phyloP scores from a whole-genome alignment of 2,888 invertebrate genomes.

The Trilocha varians region DNA sequence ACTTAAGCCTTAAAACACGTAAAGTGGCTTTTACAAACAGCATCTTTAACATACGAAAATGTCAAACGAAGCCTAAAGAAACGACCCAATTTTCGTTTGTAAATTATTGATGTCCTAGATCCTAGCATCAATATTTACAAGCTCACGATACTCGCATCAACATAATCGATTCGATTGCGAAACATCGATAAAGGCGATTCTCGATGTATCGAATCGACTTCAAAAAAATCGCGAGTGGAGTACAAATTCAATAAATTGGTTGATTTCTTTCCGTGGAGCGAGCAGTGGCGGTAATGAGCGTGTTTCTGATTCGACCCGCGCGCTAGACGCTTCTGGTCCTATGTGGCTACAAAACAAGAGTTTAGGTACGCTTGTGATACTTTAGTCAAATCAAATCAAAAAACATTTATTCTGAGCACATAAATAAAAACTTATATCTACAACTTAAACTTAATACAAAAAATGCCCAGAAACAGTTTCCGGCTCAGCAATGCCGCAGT shows the following conservation, averaged over 20 bases:
- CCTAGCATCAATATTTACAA: neutral
- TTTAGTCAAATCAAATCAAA: no score
- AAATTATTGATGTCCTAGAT: neutral
- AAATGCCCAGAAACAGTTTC: no score
- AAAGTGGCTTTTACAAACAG: no score
- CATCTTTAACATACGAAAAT: no score
- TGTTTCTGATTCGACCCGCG: conserved; percentile 41
- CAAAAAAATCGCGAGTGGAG: conserved; percentile 12
- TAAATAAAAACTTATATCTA: no score
- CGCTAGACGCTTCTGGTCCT: conserved; percentile 28
- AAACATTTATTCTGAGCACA: no score
- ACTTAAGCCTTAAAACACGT: no score
- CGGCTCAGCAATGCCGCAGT: no score
- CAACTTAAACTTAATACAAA: no score
- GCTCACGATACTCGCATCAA: neutral
- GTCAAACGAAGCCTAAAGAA: neutral
- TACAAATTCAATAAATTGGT: conserved; percentile 27
- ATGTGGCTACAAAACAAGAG: conserved; percentile 18
- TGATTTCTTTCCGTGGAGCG: conserved; percentile 16
- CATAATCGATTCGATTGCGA: neutral
- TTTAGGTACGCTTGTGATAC: no score
- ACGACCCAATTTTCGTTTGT: neutral
- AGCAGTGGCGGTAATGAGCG: conserved; percentile 31
- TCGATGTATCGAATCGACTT: conserved; percentile 2
- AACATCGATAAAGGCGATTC: neutral